Evolutionary conservation across 2,113 vertebrate genomes (phyloP), one percentile per base, ranked within the genome.

Genomic region (Atractosteus spatula): DNA sequence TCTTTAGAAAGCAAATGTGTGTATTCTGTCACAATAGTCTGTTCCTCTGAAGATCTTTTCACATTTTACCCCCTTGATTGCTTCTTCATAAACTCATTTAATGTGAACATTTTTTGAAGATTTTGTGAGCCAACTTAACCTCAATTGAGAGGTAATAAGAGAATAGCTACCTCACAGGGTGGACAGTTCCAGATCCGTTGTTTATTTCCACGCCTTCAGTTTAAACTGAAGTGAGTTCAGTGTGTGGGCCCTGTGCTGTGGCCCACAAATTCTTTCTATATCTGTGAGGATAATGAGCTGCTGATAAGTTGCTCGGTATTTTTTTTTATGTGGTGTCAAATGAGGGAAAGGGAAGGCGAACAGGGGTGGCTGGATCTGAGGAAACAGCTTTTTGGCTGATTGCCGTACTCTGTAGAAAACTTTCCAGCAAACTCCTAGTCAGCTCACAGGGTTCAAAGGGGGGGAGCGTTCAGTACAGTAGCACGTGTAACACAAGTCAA

Each of bases 251-350:
- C 3, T 63, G 41, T 63, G 13, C 42, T n/a, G 5, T 41, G 29
- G 29, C 29, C 29, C 29, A 29, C 29, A 29, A 29, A 29, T 29
- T 54, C 3, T 54, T 61, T 70, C 7, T n/a, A 11, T n/a, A 11
- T 71, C 14, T 41, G 29, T 65, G 7, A 45, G 47, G 42, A 29
- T 71, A 71, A 71, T 71, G 16, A 71, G 57, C 69, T 63, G 70
- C 29, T 64, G 63, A 64, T 64, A 17, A 56, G 59, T 71, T 71
- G 13, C 70, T 63, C 17, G 7, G 12, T 29, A 41, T 8, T 29
- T 54, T 71, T 71, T 62, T 42, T 62, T 71, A 44, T 51, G 47
- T 51, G 47, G 47, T 51, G 47, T 51, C 47, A 51, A 10, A 3
- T 66, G 43, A 14, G 43, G 16, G 3, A 42, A 44, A 65, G 12